Base-by-base conservation (phyloP, 2,113 vertebrate genomes). In the Dipodomys ordii region DNA sequence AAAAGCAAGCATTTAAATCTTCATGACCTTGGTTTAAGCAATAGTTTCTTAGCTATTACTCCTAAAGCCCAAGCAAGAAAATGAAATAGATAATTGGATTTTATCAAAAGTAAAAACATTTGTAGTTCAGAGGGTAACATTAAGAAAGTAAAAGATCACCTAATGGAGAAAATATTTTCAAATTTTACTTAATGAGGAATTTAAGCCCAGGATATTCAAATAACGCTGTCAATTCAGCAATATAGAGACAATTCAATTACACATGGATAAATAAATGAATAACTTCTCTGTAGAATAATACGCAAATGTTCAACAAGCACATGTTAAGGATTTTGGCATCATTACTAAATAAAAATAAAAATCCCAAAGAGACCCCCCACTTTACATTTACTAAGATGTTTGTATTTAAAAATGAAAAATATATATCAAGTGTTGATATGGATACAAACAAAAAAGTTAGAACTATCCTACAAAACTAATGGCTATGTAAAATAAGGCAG, bases 331-430 rank as follows among this genome's bases (percentile, higher is more conserved):
- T 20, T 9, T 80, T 22, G 76, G n/a, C 23, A 39, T n/a, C n/a
- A 74, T 72, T 83, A 83, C 2, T 79, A 88, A 46, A 85, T 32
- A 16, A 27, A 76, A 64, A 85, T 80, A 30, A 84, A 88, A 88
- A 69, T 23, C 19, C 35, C 22, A 72, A 72, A 32, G 16, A 69
- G 27, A 87, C 39, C 39, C 35, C 9, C 7, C 13, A 81, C 9
- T 80, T 88, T 57, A 73, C 27, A 68, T 27, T n/a, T 67, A 76
- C 15, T 79, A 94, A 7, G 11, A 32, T 93, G 44, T 69, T 15
- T 57, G 22, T 79, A 74, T 71, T 62, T 2, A 22, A 80, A 80
- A 78, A 19, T 77, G 9, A 10, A 46, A 86, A 73, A 69, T n/a
- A 39, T 39, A 39, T 20, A 82, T n/a, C 13, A 44, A 77, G 11